Evolutionary conservation across 1,140 invertebrate genomes (phyloP).

Genomic region (Drosophila pachea): DNA sequence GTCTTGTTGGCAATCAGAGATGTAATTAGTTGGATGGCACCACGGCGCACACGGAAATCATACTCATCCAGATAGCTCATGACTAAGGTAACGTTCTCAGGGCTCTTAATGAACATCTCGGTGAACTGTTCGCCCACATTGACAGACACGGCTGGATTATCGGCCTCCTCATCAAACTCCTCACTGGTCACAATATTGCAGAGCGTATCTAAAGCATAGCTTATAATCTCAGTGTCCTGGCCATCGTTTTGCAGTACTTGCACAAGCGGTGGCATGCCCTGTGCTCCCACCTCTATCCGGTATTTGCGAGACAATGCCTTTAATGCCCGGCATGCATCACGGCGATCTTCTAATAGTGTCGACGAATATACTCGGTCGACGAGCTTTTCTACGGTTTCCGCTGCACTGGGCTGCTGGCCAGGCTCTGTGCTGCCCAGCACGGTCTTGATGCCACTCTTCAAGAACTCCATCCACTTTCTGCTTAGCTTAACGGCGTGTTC

Average conservation of each 20-base stretch:
- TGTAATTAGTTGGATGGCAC: slow-evolving; percentile 91
- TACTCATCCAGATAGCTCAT: slow-evolving; percentile 96
- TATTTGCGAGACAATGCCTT: slow-evolving; percentile 96
- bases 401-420: slow-evolving; percentile 86
- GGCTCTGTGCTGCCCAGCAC: slow-evolving; percentile 90
- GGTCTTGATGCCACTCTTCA: slow-evolving; percentile 92
- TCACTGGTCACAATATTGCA: slow-evolving; percentile 93
- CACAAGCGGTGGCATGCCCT: slow-evolving; percentile 92
- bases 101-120: slow-evolving; percentile 97
- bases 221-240: slow-evolving; percentile 93
- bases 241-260: slow-evolving; percentile 88
- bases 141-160: slow-evolving; percentile 81
- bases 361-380: slow-evolving; percentile 95
- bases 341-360: slow-evolving; percentile 93
- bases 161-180: slow-evolving; percentile 89
- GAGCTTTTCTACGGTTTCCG: slow-evolving; percentile 95
- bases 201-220: slow-evolving; percentile 94
- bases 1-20: slow-evolving; percentile 89
- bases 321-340: slow-evolving; percentile 97
- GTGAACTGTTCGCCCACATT: slow-evolving; percentile 96
- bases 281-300: slow-evolving; percentile 96
- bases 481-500: slow-evolving; percentile 29
- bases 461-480: slow-evolving; percentile 86
- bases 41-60: slow-evolving; percentile 93
- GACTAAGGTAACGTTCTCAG: slow-evolving; percentile 91